A percentile compares a stretch with the other conserved stretches of the same genome.
These are phyloP conservation scores for Aphodius sticticus DNA, from an alignment of 2,888 invertebrate genomes.

Conservation along the genomic window DNA sequence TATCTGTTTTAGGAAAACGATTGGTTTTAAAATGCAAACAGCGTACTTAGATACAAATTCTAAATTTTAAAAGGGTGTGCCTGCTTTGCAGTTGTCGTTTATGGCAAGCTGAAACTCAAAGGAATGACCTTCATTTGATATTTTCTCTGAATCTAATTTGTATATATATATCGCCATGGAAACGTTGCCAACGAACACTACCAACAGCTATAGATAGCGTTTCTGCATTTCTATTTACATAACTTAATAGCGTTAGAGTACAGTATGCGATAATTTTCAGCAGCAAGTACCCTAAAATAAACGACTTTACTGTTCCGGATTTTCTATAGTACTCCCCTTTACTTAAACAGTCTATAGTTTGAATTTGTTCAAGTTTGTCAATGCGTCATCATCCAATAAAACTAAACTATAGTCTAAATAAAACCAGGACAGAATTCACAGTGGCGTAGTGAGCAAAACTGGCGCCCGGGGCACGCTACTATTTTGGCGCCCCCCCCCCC, in stretches of 20 bases:
- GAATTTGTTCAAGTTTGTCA: not conserved
- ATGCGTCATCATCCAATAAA: not conserved
- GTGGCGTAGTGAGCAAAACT: too few species aligned
- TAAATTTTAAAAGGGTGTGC: not conserved
- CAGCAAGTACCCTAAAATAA: not conserved
- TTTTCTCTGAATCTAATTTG: not conserved
- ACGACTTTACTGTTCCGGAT: not conserved
- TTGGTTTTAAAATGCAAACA: not conserved
- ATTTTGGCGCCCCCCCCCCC: too few species aligned
- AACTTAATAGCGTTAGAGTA: not conserved
- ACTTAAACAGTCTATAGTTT: not conserved
- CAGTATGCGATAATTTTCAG: not conserved
- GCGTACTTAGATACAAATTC: not conserved
- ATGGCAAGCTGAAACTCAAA: not conserved
- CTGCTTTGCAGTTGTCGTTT: not conserved
- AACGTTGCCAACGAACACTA: not conserved
- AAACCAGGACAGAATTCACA: too few species aligned
- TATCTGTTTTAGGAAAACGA: not conserved
- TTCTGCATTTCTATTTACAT: not conserved
- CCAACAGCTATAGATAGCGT: not conserved
- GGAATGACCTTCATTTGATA: not conserved
- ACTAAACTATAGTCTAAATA: too few species aligned
- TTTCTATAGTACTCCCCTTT: not conserved
- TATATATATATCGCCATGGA: not conserved
- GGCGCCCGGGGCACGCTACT: too few species aligned